A percentile compares a stretch with the other conserved stretches of the same genome.
Conservation (phyloP, 2,888 invertebrate genomes). For the Melanotus villosus region DNA sequence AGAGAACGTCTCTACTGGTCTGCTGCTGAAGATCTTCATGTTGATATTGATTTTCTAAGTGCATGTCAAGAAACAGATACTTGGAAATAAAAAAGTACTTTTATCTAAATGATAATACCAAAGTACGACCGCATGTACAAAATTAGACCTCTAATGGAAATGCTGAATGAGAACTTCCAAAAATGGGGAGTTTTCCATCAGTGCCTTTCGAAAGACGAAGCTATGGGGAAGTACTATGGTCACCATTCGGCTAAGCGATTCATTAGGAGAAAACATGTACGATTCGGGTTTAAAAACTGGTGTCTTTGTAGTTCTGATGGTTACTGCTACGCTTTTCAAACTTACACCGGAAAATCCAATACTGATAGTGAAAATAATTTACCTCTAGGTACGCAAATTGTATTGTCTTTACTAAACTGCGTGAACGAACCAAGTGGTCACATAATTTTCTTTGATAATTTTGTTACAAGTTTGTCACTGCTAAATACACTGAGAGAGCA, state of each 20-base stretch:
- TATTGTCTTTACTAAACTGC: too few species aligned
- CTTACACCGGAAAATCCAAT: constrained; percentile 45
- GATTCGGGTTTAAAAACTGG: constrained; percentile 58
- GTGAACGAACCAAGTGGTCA: constrained; percentile 12
- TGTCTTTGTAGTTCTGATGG: constrained; percentile 52
- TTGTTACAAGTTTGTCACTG: constrained; percentile 9
- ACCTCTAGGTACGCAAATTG: not conserved
- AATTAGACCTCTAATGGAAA: constrained; percentile 34
- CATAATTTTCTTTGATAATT: constrained; percentile 7
- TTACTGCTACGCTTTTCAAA: constrained; percentile 52
- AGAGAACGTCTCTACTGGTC: constrained; percentile 26
- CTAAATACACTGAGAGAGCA: not conserved
- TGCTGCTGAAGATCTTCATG: constrained; percentile 13
- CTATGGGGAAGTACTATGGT: constrained; percentile 52
- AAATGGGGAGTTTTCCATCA: constrained; percentile 50
- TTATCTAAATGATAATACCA: not conserved
- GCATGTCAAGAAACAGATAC: constrained; percentile 9
- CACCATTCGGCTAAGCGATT: constrained; percentile 53
- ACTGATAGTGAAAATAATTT: not conserved
- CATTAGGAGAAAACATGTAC: constrained; percentile 55
- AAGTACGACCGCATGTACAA: constrained; percentile 6
- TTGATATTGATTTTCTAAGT: not conserved
- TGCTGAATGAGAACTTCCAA: constrained; percentile 46
- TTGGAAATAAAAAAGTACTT: constrained; percentile 7
- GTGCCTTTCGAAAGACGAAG: constrained; percentile 51